Conservation (phyloP, 2,797 vertebrate species). For the Menidia menidia region DNA sequence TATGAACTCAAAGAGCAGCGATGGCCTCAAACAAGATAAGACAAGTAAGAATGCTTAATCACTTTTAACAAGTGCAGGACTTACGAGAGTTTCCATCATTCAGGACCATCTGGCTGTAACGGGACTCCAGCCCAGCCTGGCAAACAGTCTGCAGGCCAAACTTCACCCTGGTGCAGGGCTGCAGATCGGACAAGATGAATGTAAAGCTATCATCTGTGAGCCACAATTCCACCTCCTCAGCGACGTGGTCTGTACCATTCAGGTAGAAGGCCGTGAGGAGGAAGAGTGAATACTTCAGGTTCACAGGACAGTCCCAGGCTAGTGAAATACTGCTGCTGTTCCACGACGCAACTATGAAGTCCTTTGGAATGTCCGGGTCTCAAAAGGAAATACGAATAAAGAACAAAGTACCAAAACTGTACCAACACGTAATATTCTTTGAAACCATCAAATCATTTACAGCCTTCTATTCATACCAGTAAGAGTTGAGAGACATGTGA, state of each 20-base stretch:
- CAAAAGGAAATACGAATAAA: no score
- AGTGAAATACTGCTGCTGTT: slow-evolving; percentile 72
- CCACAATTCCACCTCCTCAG: slow-evolving; percentile 39
- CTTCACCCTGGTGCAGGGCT: slow-evolving; percentile 70
- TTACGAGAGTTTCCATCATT: slow-evolving; percentile 72
- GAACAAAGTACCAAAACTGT: no score
- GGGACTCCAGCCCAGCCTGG: slow-evolving; percentile 47
- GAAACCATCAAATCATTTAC: neutral
- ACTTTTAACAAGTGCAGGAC: neutral
- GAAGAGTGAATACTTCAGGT: slow-evolving; percentile 61
- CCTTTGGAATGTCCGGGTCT: slow-evolving; percentile 73
- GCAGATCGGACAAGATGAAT: slow-evolving; percentile 58
- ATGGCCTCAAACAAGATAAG: neutral
- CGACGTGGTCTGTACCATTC: slow-evolving; percentile 48
- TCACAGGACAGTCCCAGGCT: slow-evolving; percentile 70
- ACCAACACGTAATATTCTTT: neutral
- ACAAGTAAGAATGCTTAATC: neutral
- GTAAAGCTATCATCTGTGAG: slow-evolving; percentile 13
- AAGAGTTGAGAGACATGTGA: slow-evolving; percentile 67
- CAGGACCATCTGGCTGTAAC: slow-evolving; percentile 65
- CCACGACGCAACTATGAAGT: slow-evolving; percentile 59
- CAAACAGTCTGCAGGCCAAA: slow-evolving; percentile 77
- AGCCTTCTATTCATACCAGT: slow-evolving; percentile 61
- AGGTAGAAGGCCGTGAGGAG: slow-evolving; percentile 69
- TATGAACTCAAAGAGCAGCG: neutral